Base-by-base conservation (phyloP, 2,113 vertebrate genomes). In the Hyperoodon ampullatus region DNA sequence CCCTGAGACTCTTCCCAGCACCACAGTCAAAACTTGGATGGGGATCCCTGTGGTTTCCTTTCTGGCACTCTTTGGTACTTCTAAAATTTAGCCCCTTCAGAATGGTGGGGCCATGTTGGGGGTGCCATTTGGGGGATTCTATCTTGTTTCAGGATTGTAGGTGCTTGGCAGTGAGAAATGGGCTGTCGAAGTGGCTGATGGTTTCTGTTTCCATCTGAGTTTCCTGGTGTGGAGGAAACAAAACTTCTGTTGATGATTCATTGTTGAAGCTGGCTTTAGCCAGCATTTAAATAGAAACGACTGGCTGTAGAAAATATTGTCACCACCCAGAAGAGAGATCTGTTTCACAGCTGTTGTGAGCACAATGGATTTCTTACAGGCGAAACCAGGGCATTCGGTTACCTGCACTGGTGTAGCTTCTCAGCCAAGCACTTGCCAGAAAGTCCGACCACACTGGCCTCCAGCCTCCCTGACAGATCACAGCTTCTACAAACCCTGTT, bases 241-340 rank as follows among this genome's bases (percentile, higher is more conserved):
- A 61, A 93, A 88, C 42, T 87, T 78, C 77, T 72, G 55, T 66
- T n/a, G 42, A 58, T 96, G 97, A 96, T 9, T 94, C 97, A 97
- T 12, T 71, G 81, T 81, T 86, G 92, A 96, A 89, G 61, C 55
- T 3, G 1, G 2, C n/a, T 15, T 39, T 66, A 39, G 93, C 70
- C 85, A 96, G 88, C 30, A 35, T 70, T 95, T 90, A 94, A 93
- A 85, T 58, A 74, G 96, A 75, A 94, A 85, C 5, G 11, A 23
- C 93, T 95, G 88, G 58, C 88, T 84, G 19, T 1, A 82, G 93
- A 75, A 84, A 90, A 90, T 26, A 55, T 5, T 14, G 92, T 77
- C 71, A 66, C 71, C 77, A 68, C 39, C 75, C 82, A 95, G 83
- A 86, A 94, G 72, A 13, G 8, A 95, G 90, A 35, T 39, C 14